A percentile compares a stretch with the other conserved stretches of the same genome.
Evolutionary conservation across 1,140 invertebrate genomes (phyloP).

Genomic region (Drosophila grimshawi): DNA sequence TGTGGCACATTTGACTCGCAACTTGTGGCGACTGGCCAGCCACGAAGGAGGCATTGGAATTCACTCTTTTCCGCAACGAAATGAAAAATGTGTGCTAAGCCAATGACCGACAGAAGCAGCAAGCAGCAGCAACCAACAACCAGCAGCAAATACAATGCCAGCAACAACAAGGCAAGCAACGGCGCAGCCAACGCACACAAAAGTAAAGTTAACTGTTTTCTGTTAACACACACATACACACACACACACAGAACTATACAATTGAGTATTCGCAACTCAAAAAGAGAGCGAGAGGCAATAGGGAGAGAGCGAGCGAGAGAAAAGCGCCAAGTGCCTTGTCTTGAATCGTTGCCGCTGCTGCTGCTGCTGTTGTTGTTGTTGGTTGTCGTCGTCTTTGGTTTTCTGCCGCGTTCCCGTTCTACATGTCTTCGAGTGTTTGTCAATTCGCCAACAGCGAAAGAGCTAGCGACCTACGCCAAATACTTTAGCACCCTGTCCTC

Average conservation of each 20-base stretch:
- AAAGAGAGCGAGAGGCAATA: slow-evolving; percentile 15
- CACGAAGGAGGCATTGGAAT: slow-evolving; percentile 51
- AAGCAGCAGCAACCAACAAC: slow-evolving; percentile 28
- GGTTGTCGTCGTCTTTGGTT: slow-evolving; percentile 25
- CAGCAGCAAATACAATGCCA: slow-evolving; percentile 31
- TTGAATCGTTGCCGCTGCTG: slow-evolving; percentile 13
- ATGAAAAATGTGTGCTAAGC: slow-evolving; percentile 84
- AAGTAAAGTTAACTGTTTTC: slow-evolving; percentile 70
- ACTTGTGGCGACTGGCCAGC: slow-evolving; percentile 30
- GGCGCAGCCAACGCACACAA: slow-evolving; percentile 58
- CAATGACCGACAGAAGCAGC: slow-evolving; percentile 84
- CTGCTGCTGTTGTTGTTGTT: slow-evolving; percentile 21
- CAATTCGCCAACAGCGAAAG: slow-evolving; percentile 31
- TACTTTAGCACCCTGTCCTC: neutral
- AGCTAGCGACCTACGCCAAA: slow-evolving; percentile 35
- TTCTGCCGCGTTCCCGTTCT: slow-evolving; percentile 41
- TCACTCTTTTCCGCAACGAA: slow-evolving; percentile 83
- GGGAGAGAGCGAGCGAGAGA: slow-evolving; percentile 32
- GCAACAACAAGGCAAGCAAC: slow-evolving; percentile 42
- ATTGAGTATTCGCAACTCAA: slow-evolving; percentile 66
- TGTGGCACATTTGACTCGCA: slow-evolving; percentile 30
- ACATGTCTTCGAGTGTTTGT: slow-evolving; percentile 47
- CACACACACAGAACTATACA: slow-evolving; percentile 38
- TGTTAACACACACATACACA: slow-evolving; percentile 38
- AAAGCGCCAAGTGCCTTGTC: slow-evolving; percentile 31